These are phyloP conservation scores for Octomys mimax DNA, from an alignment of 2,797 vertebrate genomes.

Conservation along the genomic window DNA sequence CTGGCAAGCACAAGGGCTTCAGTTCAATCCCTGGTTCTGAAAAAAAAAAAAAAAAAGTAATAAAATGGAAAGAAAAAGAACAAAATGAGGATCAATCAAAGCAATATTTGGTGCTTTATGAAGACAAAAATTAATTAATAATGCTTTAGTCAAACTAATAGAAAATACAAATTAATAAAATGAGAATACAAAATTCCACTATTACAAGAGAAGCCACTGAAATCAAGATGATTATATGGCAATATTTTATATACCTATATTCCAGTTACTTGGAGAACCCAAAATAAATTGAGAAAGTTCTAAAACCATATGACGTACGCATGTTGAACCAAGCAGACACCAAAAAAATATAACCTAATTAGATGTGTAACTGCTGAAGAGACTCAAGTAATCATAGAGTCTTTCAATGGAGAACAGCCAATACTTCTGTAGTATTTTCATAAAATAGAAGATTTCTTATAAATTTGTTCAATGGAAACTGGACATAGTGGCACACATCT, in stretches of 20 bases:
- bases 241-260: neutral
- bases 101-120: neutral
- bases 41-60: neutral
- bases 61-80: neutral
- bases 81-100: neutral
- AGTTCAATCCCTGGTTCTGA: too few relatives aligned
- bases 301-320: neutral
- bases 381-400: neutral
- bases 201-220: neutral
- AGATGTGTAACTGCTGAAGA: neutral
- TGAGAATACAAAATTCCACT: neutral
- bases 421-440: neutral
- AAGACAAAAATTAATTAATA: neutral
- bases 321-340: neutral
- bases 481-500: too few relatives aligned
- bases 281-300: neutral
- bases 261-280: neutral
- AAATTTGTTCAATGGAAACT: neutral
- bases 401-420: neutral
- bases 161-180: neutral
- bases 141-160: neutral
- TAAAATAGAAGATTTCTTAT: neutral
- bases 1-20: too few relatives aligned
- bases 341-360: neutral
- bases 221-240: neutral